Conservation (phyloP, 2,797 vertebrate species). For the Tarsius wallacei region DNA sequence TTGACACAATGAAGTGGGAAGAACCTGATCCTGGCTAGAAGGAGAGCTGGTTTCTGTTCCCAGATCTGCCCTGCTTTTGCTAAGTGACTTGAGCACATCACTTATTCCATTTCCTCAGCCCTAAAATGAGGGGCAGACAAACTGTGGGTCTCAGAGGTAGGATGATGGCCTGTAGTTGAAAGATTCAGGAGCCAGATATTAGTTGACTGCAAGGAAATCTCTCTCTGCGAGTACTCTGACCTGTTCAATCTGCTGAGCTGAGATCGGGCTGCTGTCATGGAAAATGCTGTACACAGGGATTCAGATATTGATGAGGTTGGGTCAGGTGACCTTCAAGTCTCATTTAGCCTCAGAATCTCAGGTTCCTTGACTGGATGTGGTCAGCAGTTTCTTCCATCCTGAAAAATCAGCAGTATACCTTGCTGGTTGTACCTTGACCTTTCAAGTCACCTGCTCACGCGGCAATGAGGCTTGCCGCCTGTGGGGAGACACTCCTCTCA, state of each 20-base stretch:
- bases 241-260: accelerated
- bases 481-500: accelerated
- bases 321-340: background rate
- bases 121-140: background rate
- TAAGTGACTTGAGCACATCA: background rate
- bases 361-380: background rate
- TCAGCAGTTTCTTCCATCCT: background rate
- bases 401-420: background rate
- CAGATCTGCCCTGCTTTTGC: background rate
- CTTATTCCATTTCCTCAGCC: background rate
- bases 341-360: background rate
- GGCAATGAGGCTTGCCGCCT: background rate
- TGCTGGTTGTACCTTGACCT: too few relatives aligned
- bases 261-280: background rate
- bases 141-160: background rate
- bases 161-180: background rate
- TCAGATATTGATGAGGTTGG: accelerated
- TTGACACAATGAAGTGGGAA: conserved; percentile 21
- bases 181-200: background rate
- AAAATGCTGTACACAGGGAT: background rate
- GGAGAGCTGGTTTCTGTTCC: background rate
- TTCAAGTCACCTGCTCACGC: accelerated
- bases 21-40: background rate
- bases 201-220: background rate
- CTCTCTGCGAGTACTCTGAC: background rate